phyloP scores from a whole-genome alignment of 1,140 invertebrate genomes.

The Ylistrum balloti region DNA sequence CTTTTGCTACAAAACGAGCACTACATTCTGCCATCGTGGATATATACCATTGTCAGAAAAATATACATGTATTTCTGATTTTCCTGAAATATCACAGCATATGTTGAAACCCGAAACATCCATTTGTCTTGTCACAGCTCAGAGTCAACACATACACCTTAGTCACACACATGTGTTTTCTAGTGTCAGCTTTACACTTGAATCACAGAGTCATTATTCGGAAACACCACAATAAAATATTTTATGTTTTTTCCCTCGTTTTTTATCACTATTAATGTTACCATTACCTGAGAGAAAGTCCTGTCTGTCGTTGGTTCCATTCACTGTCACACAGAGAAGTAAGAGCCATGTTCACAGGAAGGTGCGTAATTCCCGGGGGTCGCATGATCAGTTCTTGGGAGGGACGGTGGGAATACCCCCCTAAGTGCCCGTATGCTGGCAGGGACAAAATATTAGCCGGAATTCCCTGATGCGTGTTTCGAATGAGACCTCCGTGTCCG shows the following conservation, averaged over 20 bases:
- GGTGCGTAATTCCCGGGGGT: slow-evolving; percentile 50
- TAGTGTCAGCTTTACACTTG: background rate
- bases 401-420: slow-evolving; percentile 22
- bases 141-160: background rate
- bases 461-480: slow-evolving; percentile 25
- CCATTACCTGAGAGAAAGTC: slow-evolving; percentile 43
- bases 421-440: slow-evolving; percentile 42
- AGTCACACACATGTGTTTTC: background rate
- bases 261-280: slow-evolving; percentile 30
- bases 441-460: slow-evolving; percentile 55
- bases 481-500: slow-evolving; percentile 54
- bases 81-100: background rate
- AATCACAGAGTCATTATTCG: no score
- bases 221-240: background rate
- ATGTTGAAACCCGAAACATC: background rate
- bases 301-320: slow-evolving; percentile 8
- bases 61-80: background rate
- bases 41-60: background rate
- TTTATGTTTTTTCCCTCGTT: background rate
- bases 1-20: background rate
- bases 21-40: background rate
- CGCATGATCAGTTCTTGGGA: slow-evolving; percentile 46
- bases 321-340: background rate
- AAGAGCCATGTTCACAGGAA: slow-evolving; percentile 36
- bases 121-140: background rate